Evolutionary conservation across 2,888 invertebrate species (phyloP), one percentile per base, ranked within the genome.

Genomic region (Lasioglossum oenotherae): DNA sequence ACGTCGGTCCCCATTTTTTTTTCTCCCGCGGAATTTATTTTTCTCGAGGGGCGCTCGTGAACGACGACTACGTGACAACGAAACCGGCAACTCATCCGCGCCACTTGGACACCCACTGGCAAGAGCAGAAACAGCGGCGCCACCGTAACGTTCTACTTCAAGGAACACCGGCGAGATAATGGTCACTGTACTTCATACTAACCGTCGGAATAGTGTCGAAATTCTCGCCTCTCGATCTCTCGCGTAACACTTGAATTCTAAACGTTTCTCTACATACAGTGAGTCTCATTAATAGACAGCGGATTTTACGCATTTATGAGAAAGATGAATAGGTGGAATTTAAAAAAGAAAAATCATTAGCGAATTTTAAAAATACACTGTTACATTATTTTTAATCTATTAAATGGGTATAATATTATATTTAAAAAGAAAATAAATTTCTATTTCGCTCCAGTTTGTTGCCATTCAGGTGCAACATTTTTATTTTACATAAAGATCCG

Each of bases 11-110:
- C 74, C 69, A 75, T 71, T 78, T 80, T 72, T 73, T 12, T 73
- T 12, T 79, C 84, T 75, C 81, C 35, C 46, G 31, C 57, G 78
- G 83, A 80, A 88, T 82, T 85, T 89, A 88, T 91, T 85, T 88
- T 87, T 27, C 88, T 80, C 87, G 27, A 69, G 82, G 77, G 81
- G 84, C 72, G 79, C 81, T 72, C 77, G 71, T 23, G 72, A 88
- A 81, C 77, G 80, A 81, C 78, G 80, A 69, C 75, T 16, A 86
- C 81, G 86, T 81, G 86, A 87, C 78, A 69, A 31, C 53, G 53
- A 49, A 76, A 87, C n/a, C 82, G 35, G 49, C 78, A 38, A 86
- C 38, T 71, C 74, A 78, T 57, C 41, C 41, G 31, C 73, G 67
- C 60, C 57, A 41, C 60, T 49, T 73, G 64, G 64, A 64, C 64